Evolutionary conservation across 2,888 invertebrate genomes (phyloP).

Genomic region (Tachina fera): DNA sequence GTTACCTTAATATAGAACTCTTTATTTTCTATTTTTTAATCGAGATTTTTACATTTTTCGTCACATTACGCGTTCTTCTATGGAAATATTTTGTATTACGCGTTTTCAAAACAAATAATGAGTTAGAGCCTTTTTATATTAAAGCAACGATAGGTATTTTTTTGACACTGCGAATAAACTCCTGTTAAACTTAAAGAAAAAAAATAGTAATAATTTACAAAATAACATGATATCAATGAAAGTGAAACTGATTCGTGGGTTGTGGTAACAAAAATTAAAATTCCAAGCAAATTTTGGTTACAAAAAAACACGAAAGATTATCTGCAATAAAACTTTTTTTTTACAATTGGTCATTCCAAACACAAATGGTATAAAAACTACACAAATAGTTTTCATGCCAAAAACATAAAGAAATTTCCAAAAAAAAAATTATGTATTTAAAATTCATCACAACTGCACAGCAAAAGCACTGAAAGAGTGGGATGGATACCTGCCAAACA

Average conservation of each 20-base stretch:
- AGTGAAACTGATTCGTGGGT: slow-evolving; percentile 61
- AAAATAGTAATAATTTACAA: slow-evolving; percentile 35
- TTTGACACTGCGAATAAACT: neutral
- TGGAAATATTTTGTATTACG: no score
- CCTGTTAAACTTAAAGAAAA: neutral
- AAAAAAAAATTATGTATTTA: slow-evolving; percentile 1
- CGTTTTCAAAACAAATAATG: no score
- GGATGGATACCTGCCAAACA: neutral
- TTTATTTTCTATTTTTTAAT: no score
- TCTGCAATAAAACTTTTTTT: neutral
- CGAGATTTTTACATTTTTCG: no score
- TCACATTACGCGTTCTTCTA: no score
- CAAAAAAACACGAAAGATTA: neutral
- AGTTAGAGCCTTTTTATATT: no score
- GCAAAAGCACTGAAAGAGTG: slow-evolving; percentile 40
- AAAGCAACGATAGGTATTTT: neutral
- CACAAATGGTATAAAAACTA: neutral
- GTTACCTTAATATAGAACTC: no score
- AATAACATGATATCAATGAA: slow-evolving; percentile 44
- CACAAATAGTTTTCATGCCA: slow-evolving; percentile 21
- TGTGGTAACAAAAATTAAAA: slow-evolving; percentile 23
- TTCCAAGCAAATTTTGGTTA: slow-evolving; percentile 31
- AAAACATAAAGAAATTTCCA: slow-evolving; percentile 37
- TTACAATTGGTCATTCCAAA: slow-evolving; percentile 1
- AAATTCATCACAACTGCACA: slow-evolving; percentile 28